A percentile compares a stretch with the other conserved stretches of the same genome.
Conservation (phyloP, 1,140 invertebrate genomes). For the Drosophila kepulauana region DNA sequence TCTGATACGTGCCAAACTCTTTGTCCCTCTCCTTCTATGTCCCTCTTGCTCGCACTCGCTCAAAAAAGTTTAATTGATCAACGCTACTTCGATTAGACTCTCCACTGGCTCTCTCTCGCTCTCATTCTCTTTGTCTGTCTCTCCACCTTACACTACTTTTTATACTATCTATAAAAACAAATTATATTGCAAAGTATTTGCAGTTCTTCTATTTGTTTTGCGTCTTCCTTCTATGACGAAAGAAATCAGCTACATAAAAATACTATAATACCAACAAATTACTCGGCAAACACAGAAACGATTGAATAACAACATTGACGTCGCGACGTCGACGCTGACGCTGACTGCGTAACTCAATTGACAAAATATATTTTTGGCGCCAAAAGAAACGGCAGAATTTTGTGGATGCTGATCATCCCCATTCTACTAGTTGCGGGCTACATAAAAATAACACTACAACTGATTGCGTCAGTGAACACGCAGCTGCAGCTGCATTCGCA, state of each 20-base stretch:
- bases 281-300: slow-evolving; percentile 17
- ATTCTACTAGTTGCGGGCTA: slow-evolving; percentile 22
- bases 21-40: not conserved
- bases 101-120: too few species aligned
- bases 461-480: slow-evolving; percentile 50
- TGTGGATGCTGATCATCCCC: slow-evolving; percentile 6
- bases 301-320: slow-evolving; percentile 66
- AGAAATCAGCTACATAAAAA: not conserved
- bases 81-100: not conserved
- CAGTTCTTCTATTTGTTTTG: slow-evolving; percentile 21
- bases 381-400: slow-evolving; percentile 49
- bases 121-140: too few species aligned
- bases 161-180: not conserved
- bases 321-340: slow-evolving; percentile 1
- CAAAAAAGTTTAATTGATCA: slow-evolving; percentile 20
- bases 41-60: not conserved
- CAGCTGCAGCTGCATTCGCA: slow-evolving; percentile 52
- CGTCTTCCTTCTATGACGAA: slow-evolving; percentile 10
- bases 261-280: slow-evolving; percentile 1
- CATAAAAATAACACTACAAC: slow-evolving; percentile 24
- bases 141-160: not conserved
- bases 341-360: slow-evolving; percentile 23
- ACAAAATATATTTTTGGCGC: slow-evolving; percentile 50
- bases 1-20: not conserved
- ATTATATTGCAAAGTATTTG: slow-evolving; percentile 1